Evolutionary conservation across 2,113 vertebrate species (phyloP), one percentile per base, ranked within the genome.

Genomic region (Rhinolophus sinicus): DNA sequence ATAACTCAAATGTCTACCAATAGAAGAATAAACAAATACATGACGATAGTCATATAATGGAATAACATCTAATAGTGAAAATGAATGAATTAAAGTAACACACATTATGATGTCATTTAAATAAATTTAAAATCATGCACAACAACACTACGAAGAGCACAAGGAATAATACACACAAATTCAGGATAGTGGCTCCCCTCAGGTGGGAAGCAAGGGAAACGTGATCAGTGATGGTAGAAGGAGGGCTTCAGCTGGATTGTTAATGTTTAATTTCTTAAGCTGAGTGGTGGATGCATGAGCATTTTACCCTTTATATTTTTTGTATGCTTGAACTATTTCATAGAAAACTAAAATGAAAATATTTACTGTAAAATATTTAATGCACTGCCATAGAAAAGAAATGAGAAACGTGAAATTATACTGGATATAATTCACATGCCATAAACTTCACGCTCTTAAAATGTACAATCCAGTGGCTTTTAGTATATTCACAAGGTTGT

Each of bases 391-490:
- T 26, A 26, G 50, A 56, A 85, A 76, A 93, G 5, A 88, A 94
- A 58, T 84, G 70, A 62, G 54, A 88, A 40, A 69, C n/a, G 21
- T 54, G 11, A 28, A 73, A 77, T 50, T 50, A 50, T 64, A 73
- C 40, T 84, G 67, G 56, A 50, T 73, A 50, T 38, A 86, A 93
- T 40, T 62, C 73, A 60, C 18, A 93, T 47, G 54, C 19, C 64
- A 87, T 70, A 93, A 93, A 87, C 87, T 88, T 60, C n/a, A 76
- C 19, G 65, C 33, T 70, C 85, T 85, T 67, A 22, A 82, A 62
- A 73, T 54, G 67, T 54, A 72, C 62, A 88, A 21, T 54, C 54
- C 15, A 40, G 44, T 73, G n/a, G 44, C 30, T 44, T 52, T 81
- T 40, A 65, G n/a, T 54, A 52, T 40, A 65, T 65, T 76, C 85